A percentile compares a stretch with the other conserved stretches of the same genome.
Evolutionary conservation across 1,140 invertebrate species (phyloP).

Genomic region (Trichonephila inaurata): DNA sequence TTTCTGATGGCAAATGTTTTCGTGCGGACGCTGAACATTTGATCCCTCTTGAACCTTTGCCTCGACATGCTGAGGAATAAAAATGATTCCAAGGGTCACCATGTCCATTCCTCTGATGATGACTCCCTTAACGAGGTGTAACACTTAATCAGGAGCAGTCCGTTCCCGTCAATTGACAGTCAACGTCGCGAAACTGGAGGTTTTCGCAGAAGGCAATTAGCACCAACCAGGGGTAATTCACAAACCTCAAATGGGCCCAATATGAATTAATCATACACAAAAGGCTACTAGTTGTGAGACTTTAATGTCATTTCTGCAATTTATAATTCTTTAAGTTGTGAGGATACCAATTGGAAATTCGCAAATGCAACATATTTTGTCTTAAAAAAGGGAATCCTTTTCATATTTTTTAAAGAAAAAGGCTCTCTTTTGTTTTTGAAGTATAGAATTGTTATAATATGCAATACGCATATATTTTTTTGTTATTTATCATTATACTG

Average conservation of each 20-base stretch:
- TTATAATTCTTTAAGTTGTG: no score
- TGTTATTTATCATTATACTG: no score
- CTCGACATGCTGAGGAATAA: neutral
- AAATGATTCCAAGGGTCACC: neutral
- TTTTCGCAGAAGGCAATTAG: slow-evolving; percentile 65
- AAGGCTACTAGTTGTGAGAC: neutral
- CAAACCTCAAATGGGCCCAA: neutral
- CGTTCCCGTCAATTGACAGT: slow-evolving; percentile 56
- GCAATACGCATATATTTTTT: no score
- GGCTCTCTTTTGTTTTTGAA: no score
- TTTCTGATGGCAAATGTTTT: no score
- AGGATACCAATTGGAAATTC: no score
- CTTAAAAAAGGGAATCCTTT: no score
- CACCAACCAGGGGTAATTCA: neutral
- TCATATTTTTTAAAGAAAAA: no score
- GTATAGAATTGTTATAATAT: no score
- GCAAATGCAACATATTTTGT: no score
- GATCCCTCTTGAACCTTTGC: neutral
- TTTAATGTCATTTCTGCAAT: no score
- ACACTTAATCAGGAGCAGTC: slow-evolving; percentile 58
- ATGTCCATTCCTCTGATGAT: slow-evolving; percentile 49
- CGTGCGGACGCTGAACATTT: neutral
- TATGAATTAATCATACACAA: neutral
- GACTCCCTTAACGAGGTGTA: slow-evolving; percentile 71
- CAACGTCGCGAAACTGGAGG: neutral